Evolutionary conservation across 2,888 invertebrate genomes (phyloP), one percentile per base, ranked within the genome.

Genomic region (Tachina lurida): DNA sequence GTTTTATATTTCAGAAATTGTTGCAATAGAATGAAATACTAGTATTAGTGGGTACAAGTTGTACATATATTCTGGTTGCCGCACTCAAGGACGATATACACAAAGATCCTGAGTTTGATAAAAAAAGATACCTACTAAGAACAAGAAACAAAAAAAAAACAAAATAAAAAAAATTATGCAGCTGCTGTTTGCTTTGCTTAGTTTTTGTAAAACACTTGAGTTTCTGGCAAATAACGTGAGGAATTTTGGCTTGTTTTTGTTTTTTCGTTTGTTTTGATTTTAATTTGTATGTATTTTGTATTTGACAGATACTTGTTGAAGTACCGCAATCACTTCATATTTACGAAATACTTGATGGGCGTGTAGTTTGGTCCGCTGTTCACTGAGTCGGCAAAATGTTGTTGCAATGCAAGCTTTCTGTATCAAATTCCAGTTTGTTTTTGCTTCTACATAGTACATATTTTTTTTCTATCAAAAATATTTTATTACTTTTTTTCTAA

Each of bases 221-320:
- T 68, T 77, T 74, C 15, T 67, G 22, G 77, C 49, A 41, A 68
- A 77, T 68, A 52, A 4, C 43, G 47, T 54, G 39, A 67, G 76
- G 41, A 60, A 60, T 68, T 65, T 56, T 0, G 3, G 3, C 5
- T 71, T 54, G 52, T 47, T 62, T 45, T 75, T 13, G 19, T 41
- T 12, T 17, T 22, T 65, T 41, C 58, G 43, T 73, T 84, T 78
- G 73, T 73, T 77, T 78, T 68, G 78, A 76, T 71, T 76, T 60
- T 4, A 60, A 17, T 54, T 7, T 58, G 45, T 75, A 43, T 68
- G 10, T 58, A 65, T 47, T 54, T 71, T 54, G 17, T 70, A 67
- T 73, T 39, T 78, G 52, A 41, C 43, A 62, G 47, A 75, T 83
- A 86, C 85, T 86, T 86, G 85, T 86, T 86, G 80, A 85, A 80